A percentile compares a stretch with the other conserved stretches of the same genome.
Evolutionary conservation across 2,113 vertebrate genomes (phyloP).

Genomic region (Macrotus californicus): DNA sequence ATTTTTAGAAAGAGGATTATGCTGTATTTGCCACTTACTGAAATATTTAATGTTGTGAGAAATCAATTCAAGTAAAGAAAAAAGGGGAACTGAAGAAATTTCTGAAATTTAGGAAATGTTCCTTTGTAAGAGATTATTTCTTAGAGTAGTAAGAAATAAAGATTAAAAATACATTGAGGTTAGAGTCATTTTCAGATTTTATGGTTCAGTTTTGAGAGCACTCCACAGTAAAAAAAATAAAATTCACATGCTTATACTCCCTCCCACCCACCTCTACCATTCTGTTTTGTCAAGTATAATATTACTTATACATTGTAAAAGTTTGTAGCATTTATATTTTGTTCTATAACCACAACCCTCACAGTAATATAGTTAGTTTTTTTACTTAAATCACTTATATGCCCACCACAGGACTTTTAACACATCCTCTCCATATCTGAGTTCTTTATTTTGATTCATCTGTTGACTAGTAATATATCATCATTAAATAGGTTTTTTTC

Average conservation of each 20-base stretch:
- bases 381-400: neutral
- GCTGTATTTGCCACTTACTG: neutral
- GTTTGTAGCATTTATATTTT: neutral
- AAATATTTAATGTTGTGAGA: slow-evolving; percentile 13
- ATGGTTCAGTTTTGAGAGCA: neutral
- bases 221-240: neutral
- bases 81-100: neutral
- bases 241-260: neutral
- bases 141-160: neutral
- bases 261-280: neutral
- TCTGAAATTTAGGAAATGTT: slow-evolving; percentile 13
- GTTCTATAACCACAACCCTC: neutral
- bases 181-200: neutral
- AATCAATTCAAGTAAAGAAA: neutral
- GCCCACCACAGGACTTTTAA: neutral
- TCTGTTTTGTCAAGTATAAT: neutral
- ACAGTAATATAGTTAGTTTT: neutral
- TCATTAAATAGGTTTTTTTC: neutral
- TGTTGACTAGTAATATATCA: neutral
- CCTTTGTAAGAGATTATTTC: neutral
- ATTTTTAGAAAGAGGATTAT: neutral
- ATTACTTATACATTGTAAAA: neutral
- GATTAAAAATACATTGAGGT: neutral
- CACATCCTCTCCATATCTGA: neutral
- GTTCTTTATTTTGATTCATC: neutral